phyloP scores from a whole-genome alignment of 2,113 vertebrate species.

The Verasper variegatus region DNA sequence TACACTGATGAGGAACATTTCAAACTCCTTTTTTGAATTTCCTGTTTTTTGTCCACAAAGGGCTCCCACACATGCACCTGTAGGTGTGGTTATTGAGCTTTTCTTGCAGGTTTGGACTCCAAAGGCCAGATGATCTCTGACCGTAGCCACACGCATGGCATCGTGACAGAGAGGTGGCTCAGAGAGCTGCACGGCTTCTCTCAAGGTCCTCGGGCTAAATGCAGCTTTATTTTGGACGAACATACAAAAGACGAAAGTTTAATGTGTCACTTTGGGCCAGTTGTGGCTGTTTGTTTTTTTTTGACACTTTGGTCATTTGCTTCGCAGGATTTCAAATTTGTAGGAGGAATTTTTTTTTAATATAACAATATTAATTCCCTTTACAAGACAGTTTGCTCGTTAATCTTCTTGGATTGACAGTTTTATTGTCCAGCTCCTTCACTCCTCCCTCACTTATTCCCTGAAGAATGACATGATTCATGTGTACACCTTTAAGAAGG shows the following conservation, averaged over 20 bases:
- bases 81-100: constrained; percentile 52
- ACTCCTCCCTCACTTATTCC: constrained; percentile 18
- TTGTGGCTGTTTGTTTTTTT: no score
- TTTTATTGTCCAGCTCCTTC: constrained; percentile 10
- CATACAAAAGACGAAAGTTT: no score
- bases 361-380: no score
- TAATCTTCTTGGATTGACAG: constrained; percentile 35
- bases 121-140: neutral
- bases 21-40: no score
- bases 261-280: no score
- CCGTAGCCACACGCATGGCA: constrained; percentile 4
- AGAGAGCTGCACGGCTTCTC: neutral
- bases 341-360: no score
- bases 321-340: neutral
- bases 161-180: constrained; percentile 32
- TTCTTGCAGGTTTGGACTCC: constrained; percentile 30
- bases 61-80: constrained; percentile 19
- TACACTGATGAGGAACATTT: neutral
- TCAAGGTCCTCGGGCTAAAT: no score
- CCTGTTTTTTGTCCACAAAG: no score
- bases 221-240: no score
- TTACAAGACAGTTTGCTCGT: neutral
- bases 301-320: no score
- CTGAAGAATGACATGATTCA: constrained; percentile 27
- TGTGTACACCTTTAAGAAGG: no score